Conservation (phyloP, 2,888 invertebrate species). For the Raillietiella orientalis region DNA sequence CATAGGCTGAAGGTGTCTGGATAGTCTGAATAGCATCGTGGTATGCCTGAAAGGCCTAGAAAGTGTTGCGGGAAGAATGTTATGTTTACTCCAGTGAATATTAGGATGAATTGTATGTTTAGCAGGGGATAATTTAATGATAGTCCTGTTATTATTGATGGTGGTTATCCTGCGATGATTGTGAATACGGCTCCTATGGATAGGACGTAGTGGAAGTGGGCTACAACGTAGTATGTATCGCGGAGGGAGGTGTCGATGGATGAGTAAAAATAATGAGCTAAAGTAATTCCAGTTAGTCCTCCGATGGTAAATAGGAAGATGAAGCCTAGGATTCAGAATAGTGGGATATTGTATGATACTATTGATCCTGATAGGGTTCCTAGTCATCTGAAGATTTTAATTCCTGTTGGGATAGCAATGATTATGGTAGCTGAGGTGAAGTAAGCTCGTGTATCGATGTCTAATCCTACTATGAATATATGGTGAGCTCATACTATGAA, state of each 20-base stretch:
- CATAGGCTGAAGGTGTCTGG: slow-evolving; percentile 27
- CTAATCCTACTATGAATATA: slow-evolving; percentile 54
- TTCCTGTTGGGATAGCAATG: slow-evolving; percentile 53
- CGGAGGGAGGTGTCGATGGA: slow-evolving; percentile 40
- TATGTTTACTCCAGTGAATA: slow-evolving; percentile 42
- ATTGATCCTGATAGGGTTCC: slow-evolving; percentile 29
- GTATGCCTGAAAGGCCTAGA: slow-evolving; percentile 30
- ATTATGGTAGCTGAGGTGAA: slow-evolving; percentile 55
- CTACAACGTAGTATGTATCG: slow-evolving; percentile 55
- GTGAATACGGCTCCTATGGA: slow-evolving; percentile 47
- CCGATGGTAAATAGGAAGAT: slow-evolving; percentile 42
- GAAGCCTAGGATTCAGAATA: slow-evolving; percentile 35
- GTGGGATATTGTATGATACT: slow-evolving; percentile 22
- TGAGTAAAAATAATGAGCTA: slow-evolving; percentile 39
- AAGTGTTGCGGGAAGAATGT: slow-evolving; percentile 53
- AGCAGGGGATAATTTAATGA: slow-evolving; percentile 21
- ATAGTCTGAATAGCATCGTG: slow-evolving; percentile 39
- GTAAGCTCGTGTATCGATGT: slow-evolving; percentile 48
- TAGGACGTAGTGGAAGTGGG: slow-evolving; percentile 47
- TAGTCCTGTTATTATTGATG: slow-evolving; percentile 31
- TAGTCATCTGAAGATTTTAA: slow-evolving; percentile 49
- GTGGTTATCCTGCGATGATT: slow-evolving; percentile 34
- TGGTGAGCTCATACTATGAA: slow-evolving; percentile 59
- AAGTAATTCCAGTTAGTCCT: slow-evolving; percentile 24
- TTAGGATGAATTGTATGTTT: slow-evolving; percentile 32